Evolutionary conservation across 1,140 invertebrate species (phyloP).

Genomic region (Aradophagus sp.): DNA sequence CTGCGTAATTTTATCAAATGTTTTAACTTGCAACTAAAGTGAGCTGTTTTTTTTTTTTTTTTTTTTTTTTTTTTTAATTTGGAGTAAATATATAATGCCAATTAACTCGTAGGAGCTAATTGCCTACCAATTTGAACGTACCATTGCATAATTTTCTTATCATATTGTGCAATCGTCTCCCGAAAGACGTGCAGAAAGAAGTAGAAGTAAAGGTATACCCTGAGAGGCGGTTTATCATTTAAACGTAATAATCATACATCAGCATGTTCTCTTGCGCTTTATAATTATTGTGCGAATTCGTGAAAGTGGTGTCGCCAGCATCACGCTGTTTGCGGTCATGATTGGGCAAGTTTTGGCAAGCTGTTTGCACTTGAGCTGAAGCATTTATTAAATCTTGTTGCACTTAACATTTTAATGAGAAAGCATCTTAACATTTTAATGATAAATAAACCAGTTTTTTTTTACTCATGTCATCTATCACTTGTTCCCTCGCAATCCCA

Average conservation of each 20-base stretch:
- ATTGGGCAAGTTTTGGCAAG: constrained; percentile 57
- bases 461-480: too few species aligned
- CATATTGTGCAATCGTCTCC: constrained; percentile 37
- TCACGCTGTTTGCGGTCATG: constrained; percentile 52
- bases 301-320: constrained; percentile 54
- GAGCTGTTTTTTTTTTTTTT: too few species aligned
- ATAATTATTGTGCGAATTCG: constrained; percentile 62
- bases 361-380: too few species aligned
- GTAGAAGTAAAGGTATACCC: constrained; percentile 14
- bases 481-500: too few species aligned
- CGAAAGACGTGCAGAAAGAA: constrained; percentile 18
- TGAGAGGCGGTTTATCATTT: constrained; percentile 55
- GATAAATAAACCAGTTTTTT: too few species aligned
- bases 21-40: too few species aligned
- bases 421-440: too few species aligned
- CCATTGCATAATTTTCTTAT: constrained; percentile 52
- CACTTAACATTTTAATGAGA: too few species aligned
- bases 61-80: too few species aligned
- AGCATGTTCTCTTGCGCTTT: constrained; percentile 42
- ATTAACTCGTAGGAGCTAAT: constrained; percentile 52
- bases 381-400: too few species aligned
- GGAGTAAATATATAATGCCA: constrained; percentile 26
- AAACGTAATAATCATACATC: constrained; percentile 61
- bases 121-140: constrained; percentile 50
- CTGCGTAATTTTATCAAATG: too few species aligned